Conservation (phyloP, 35 echinoderm and acorn worm species). For the Apostichopus californicus region DNA sequence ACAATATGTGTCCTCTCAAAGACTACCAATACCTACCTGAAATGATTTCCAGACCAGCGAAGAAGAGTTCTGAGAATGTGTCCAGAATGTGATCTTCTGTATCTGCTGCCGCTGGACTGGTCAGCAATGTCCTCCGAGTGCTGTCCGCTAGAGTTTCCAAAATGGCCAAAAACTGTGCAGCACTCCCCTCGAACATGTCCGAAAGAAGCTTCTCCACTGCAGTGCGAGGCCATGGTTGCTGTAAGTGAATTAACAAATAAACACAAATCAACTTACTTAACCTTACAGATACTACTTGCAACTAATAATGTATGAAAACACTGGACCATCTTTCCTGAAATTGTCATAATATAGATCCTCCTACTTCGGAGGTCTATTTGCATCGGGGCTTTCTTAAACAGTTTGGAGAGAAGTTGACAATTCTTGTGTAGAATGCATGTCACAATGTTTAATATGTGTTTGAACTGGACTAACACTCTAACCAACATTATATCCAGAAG, state of each 20-base stretch:
- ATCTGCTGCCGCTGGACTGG: slow-evolving; percentile 87
- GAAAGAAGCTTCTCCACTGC: slow-evolving; percentile 86
- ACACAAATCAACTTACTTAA: not conserved
- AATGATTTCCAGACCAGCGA: slow-evolving; percentile 98
- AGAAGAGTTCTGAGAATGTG: slow-evolving; percentile 95
- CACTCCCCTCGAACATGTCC: slow-evolving; percentile 99
- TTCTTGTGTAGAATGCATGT: no score
- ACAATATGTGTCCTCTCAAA: not conserved
- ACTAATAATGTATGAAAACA: no score
- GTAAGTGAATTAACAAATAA: not conserved
- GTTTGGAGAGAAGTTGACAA: no score
- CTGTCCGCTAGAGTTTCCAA: slow-evolving; percentile 90
- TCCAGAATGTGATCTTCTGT: slow-evolving; percentile 95
- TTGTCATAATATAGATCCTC: no score
- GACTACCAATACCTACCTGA: slow-evolving; percentile 57
- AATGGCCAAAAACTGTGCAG: slow-evolving; percentile 96
- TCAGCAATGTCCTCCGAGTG: slow-evolving; percentile 85
- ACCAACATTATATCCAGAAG: no score
- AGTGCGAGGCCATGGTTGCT: slow-evolving; percentile 96
- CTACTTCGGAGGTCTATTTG: no score
- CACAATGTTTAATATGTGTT: no score
- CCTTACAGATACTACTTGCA: not conserved
- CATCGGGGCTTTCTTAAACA: no score
- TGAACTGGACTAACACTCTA: no score
- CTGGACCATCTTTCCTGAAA: no score